Evolutionary conservation across 1,140 invertebrate genomes (phyloP), one percentile per base, ranked within the genome.

Genomic region (Micrasema minimum): DNA sequence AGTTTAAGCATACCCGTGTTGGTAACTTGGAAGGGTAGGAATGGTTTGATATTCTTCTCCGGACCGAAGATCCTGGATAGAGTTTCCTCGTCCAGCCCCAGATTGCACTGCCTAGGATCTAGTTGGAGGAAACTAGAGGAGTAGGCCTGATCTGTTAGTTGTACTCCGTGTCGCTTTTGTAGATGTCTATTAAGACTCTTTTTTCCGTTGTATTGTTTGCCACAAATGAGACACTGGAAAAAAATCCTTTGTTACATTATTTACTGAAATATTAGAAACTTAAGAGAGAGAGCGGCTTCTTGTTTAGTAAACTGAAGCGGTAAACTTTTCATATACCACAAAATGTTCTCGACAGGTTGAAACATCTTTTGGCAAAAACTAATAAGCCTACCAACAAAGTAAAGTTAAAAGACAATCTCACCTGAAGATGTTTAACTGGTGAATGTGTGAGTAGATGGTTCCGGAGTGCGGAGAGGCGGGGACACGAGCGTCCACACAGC

Each of bases 361-460:
- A n/a, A n/a, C n/a, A n/a, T n/a, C n/a, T n/a, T n/a, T n/a, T n/a
- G n/a, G n/a, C n/a, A n/a, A n/a, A n/a, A n/a, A n/a, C n/a, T n/a
- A n/a, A n/a, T n/a, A n/a, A n/a, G n/a, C n/a, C n/a, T n/a, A n/a
- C n/a, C n/a, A n/a, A n/a, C n/a, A n/a, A n/a, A n/a, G n/a, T n/a
- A n/a, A n/a, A n/a, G n/a, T n/a, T n/a, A n/a, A n/a, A n/a, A n/a
- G n/a, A 31, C 3, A 31, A 31, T 31, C 26, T 31, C 26, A 84
- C 81, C 70, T 75, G 75, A 71, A 80, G 80, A 0, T 78, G 78
- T 61, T 81, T 80, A 6, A 79, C 22, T 0, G 66, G 57, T 67
- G 79, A 79, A 66, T 84, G 82, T 1, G 82, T 83, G 62, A 83
- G 71, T 10, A 83, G 79, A 70, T 84, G 82, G 37, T 80, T 77